Percentiles rank a stretch among this genome's conserved stretches.
Conservation (phyloP, 2,113 vertebrate genomes). For the Bagarius yarrelli region DNA sequence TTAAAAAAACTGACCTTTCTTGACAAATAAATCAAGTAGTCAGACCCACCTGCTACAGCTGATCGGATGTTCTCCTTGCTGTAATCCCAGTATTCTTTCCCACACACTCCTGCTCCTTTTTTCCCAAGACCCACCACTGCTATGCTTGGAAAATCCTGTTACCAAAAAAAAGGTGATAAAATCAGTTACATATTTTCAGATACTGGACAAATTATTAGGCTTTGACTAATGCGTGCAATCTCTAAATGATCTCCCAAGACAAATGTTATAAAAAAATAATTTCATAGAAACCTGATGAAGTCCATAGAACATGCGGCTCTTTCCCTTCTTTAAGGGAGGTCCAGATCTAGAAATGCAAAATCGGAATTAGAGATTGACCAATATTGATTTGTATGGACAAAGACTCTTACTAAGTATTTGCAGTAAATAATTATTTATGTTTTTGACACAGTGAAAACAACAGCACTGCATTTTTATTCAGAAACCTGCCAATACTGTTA, state of each 20-base stretch:
- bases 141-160: conserved; percentile 85
- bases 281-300: conserved; percentile 81
- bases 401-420: no score
- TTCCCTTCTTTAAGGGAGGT: conserved; percentile 87
- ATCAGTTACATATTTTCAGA: not conserved
- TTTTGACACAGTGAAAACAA: no score
- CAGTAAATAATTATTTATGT: no score
- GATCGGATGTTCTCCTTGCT: conserved; percentile 88
- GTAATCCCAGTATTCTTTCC: conserved; percentile 85
- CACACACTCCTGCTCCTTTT: conserved; percentile 74
- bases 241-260: not conserved
- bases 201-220: no score
- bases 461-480: no score
- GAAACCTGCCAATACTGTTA: no score
- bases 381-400: no score
- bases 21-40: not conserved
- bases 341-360: conserved; percentile 77
- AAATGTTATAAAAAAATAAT: not conserved
- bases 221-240: not conserved
- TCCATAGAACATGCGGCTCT: conserved; percentile 86
- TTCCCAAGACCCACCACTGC: conserved; percentile 88
- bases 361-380: not conserved
- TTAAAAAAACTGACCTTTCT: not conserved
- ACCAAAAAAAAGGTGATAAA: not conserved
- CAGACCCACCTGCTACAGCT: conserved; percentile 80